Evolutionary conservation across 2,113 vertebrate species (phyloP), one percentile per base, ranked within the genome.

Genomic region (Strix uralensis): DNA sequence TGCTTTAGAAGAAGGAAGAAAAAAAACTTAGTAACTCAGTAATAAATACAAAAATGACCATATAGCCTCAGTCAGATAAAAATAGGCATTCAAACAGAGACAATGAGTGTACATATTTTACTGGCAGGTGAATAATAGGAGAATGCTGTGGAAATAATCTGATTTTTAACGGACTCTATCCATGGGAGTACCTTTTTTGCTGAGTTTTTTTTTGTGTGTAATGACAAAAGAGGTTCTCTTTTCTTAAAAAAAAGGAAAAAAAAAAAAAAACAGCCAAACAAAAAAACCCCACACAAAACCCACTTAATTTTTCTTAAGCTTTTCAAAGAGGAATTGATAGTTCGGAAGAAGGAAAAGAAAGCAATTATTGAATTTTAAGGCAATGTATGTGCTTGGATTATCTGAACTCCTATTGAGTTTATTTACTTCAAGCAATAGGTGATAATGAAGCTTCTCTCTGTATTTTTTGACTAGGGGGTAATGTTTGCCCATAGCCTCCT

Each of bases 141-240:
- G 98, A 99, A 98, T 95, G 97, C 98, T 98, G 97, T 98, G 98
- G 98, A 99, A 99, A 98, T 99, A 99, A 99, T 99, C 98, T 98
- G 98, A 99, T 99, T 99, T 99, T 98, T 97, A 99, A 99, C 67
- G 88, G 98, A 51, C 97, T 95, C 92, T 91, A 92, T 99, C 97
- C 96, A 97, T 97, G 93, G 97, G 96, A 98, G 92, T 98, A 98
- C 98, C 98, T 98, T 98, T 98, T 98, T 98, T 94, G 97, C 98
- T 97, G 90, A 16, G 44, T 96, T 97, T 86, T 96, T 96, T 96
- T 96, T 98, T 98, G 98, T 98, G 96, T 98, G 88, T 59, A 85
- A 49, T 51, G 95, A 99, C 98, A 99, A 99, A 99, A 98, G 97
- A 98, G 97, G 92, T 96, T 97, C 92, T 93, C 95, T 98, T 98